Conservation (phyloP, 2,888 invertebrate species). For the Agrilus biguttatus region DNA sequence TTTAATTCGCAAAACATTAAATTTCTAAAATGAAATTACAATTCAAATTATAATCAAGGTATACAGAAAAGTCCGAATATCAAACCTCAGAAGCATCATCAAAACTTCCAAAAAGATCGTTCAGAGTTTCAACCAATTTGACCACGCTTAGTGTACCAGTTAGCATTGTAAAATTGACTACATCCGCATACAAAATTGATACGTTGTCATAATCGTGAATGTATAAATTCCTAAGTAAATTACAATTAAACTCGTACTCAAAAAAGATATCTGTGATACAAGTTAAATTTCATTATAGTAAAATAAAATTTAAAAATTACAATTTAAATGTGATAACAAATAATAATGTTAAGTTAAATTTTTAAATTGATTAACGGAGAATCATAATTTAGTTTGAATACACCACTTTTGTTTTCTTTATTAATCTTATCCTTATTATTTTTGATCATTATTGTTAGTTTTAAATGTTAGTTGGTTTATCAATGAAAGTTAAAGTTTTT, state of each 20-base stretch:
- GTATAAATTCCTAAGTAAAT: constrained; percentile 60
- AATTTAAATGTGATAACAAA: too few relatives aligned
- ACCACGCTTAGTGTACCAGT: constrained; percentile 70
- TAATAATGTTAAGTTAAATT: too few relatives aligned
- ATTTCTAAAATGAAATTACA: constrained; percentile 35
- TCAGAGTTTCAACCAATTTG: constrained; percentile 72
- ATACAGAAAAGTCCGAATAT: background rate
- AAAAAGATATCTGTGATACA: background rate
- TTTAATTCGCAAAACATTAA: constrained; percentile 73
- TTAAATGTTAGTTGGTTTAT: too few relatives aligned
- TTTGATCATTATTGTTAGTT: too few relatives aligned
- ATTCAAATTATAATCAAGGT: background rate
- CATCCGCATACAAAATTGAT: constrained; percentile 82
- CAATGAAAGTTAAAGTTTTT: too few relatives aligned
- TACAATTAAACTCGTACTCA: background rate
- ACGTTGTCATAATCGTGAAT: constrained; percentile 81
- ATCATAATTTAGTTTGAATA: too few relatives aligned
- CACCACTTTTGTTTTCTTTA: too few relatives aligned
- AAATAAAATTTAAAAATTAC: too few relatives aligned
- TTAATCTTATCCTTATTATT: too few relatives aligned
- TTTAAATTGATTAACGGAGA: too few relatives aligned
- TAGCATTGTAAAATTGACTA: constrained; percentile 82
- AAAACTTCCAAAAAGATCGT: constrained; percentile 82
- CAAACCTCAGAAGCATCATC: constrained; percentile 77
- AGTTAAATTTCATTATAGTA: too few relatives aligned